Conservation (phyloP, 1,140 invertebrate genomes). For the Cylas formicarius region DNA sequence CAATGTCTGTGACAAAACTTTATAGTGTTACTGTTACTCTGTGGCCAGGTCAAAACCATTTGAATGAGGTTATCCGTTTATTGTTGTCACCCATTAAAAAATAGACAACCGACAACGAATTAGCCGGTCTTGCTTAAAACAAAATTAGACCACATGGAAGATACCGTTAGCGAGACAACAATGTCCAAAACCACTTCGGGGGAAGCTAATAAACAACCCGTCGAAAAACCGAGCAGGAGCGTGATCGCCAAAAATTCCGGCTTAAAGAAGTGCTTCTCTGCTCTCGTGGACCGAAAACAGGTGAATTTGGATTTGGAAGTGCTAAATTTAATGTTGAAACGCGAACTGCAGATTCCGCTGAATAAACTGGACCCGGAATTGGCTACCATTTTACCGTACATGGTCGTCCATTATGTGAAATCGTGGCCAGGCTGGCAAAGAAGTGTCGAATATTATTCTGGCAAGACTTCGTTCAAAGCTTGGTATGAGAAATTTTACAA, state of each 20-base stretch:
- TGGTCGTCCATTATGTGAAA: slow-evolving; percentile 26
- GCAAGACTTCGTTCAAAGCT: slow-evolving; percentile 18
- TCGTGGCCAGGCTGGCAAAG: slow-evolving; percentile 28
- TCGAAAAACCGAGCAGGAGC: no score
- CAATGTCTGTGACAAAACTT: no score
- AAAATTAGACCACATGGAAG: no score
- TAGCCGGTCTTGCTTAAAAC: no score
- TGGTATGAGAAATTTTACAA: slow-evolving; percentile 27
- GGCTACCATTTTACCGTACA: slow-evolving; percentile 14
- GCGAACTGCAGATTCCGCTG: slow-evolving; percentile 21
- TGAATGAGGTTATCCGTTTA: no score
- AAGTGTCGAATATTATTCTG: slow-evolving; percentile 25
- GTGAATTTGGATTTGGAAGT: slow-evolving; percentile 23
- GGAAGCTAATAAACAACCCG: no score
- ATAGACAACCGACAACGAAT: no score
- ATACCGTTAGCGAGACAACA: no score
- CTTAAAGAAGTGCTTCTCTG: slow-evolving; percentile 21
- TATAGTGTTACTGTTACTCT: no score
- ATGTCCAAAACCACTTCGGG: no score
- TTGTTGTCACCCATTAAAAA: no score
- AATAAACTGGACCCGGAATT: slow-evolving; percentile 12
- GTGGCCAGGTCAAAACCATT: no score
- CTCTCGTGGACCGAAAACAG: slow-evolving; percentile 25
- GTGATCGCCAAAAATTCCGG: slow-evolving; percentile 10
- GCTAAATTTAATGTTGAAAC: slow-evolving; percentile 18